A percentile compares a stretch with the other conserved stretches of the same genome.
These are phyloP conservation scores for Halcyon smyrnensis DNA, from an alignment of 2,797 vertebrate species.

Conservation along the genomic window DNA sequence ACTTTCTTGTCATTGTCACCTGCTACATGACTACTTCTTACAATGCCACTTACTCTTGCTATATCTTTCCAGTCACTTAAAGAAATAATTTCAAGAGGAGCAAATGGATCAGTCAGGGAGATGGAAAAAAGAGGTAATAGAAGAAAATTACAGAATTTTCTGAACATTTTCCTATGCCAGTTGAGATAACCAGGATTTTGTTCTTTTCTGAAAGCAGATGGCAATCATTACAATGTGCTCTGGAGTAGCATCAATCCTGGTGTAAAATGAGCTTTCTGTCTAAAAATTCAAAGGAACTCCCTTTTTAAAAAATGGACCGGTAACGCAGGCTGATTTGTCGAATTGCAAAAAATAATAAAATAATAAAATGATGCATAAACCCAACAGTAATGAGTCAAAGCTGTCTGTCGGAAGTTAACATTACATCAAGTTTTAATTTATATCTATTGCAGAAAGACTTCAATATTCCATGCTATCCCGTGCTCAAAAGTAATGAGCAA, in stretches of 20 bases:
- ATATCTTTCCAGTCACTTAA: neutral
- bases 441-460: neutral
- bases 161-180: neutral
- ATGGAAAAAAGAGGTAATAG: neutral
- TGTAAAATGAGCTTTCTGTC: conserved; percentile 51
- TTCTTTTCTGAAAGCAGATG: conserved; percentile 51
- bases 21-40: neutral
- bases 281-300: conserved; percentile 26
- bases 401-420: neutral
- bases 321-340: conserved; percentile 8
- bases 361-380: neutral
- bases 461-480: neutral
- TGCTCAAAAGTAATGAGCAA: neutral
- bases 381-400: neutral
- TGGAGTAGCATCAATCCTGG: conserved; percentile 23
- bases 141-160: conserved; percentile 46
- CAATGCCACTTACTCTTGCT: neutral
- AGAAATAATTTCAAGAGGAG: neutral
- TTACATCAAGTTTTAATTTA: neutral
- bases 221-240: conserved; percentile 28
- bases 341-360: neutral
- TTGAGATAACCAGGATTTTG: conserved; percentile 22
- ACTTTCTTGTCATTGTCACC: neutral
- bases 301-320: neutral
- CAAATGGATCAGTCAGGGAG: neutral